A percentile compares a stretch with the other conserved stretches of the same genome.
Conservation (phyloP, 2,888 invertebrate species). For the Zygothrica quintamaculata region DNA sequence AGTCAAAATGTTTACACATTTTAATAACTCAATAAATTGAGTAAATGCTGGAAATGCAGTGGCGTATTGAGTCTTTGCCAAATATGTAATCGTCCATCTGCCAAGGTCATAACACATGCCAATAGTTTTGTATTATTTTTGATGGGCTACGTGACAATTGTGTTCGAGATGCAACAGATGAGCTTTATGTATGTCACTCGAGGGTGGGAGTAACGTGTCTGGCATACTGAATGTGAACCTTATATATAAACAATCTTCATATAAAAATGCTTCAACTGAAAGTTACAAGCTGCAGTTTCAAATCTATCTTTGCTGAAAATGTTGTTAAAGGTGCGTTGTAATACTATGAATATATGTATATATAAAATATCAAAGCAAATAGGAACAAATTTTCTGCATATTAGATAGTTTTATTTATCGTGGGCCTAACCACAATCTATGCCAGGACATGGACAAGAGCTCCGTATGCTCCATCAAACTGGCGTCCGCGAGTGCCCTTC, state of each 20-base stretch:
- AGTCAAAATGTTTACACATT: too few species aligned
- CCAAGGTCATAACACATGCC: conserved; percentile 56
- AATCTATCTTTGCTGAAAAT: conserved; percentile 52
- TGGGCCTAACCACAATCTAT: conserved; percentile 13
- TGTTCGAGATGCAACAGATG: conserved; percentile 62
- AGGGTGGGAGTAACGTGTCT: conserved; percentile 48
- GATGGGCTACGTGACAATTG: conserved; percentile 64
- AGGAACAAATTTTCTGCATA: neutral
- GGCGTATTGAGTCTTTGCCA: conserved; percentile 68
- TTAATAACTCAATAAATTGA: too few species aligned
- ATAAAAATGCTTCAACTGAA: conserved; percentile 68
- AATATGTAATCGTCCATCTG: conserved; percentile 55
- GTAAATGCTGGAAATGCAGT: too few species aligned
- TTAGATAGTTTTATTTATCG: conserved; percentile 29
- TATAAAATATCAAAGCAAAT: neutral
- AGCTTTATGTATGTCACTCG: conserved; percentile 56
- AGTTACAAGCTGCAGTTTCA: conserved; percentile 52
- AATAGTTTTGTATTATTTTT: conserved; percentile 36
- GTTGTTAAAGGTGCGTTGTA: conserved; percentile 53
- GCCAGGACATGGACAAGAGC: conserved; percentile 66
- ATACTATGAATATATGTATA: too few species aligned
- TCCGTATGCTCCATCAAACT: conserved; percentile 84
- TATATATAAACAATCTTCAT: conserved; percentile 40
- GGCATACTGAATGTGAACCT: conserved; percentile 31
- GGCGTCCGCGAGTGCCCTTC: conserved; percentile 83